These are phyloP conservation scores for Lucilia cuprina DNA, from an alignment of 1,140 invertebrate species.

Conservation along the genomic window DNA sequence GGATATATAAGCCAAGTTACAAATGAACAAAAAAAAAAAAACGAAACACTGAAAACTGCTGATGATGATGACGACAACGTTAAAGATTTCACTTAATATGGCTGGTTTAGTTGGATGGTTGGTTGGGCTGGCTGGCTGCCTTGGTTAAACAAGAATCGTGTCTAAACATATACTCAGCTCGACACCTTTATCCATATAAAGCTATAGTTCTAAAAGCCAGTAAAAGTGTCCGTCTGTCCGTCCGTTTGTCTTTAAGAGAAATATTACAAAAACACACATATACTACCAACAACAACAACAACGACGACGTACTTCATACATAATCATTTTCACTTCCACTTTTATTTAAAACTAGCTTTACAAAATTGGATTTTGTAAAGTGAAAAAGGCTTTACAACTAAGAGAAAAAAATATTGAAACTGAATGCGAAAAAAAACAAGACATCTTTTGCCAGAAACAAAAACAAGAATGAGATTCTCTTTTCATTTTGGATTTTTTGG, in stretches of 20 bases:
- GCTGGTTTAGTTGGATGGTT: background rate
- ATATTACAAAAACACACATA: background rate
- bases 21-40: background rate
- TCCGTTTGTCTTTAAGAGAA: background rate
- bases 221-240: background rate
- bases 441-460: background rate
- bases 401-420: background rate
- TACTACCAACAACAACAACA: background rate
- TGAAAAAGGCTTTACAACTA: background rate
- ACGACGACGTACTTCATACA: background rate
- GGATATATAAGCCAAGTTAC: slow-evolving; percentile 1
- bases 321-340: slow-evolving; percentile 17
- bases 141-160: slow-evolving; percentile 6
- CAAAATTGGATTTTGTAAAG: slow-evolving; percentile 8
- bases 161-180: slow-evolving; percentile 7
- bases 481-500: background rate
- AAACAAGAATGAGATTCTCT: slow-evolving; percentile 11
- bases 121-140: background rate
- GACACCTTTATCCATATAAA: slow-evolving; percentile 7
- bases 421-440: background rate
- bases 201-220: background rate
- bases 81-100: background rate
- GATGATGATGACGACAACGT: background rate
- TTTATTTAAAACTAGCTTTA: slow-evolving; percentile 8
- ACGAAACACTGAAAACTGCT: background rate